Evolutionary conservation across 2,888 invertebrate genomes (phyloP), one percentile per base, ranked within the genome.

Genomic region (Drosophila nigricruria): DNA sequence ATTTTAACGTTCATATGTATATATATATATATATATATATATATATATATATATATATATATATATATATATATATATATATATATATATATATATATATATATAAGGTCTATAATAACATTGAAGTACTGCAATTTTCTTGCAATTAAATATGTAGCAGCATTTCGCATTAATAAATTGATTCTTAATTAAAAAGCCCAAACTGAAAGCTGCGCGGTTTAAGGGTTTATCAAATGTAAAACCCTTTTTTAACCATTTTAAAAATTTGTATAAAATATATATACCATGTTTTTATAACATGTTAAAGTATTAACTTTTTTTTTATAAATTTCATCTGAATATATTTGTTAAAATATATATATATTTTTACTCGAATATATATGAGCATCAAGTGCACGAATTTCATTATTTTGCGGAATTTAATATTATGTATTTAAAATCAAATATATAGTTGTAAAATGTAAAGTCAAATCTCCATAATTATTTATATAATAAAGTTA

Each of bases 101-200:
- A 54, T 25, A 47, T 23, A 9, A 16, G 16, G 9, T 16, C 34
- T 36, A 23, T 32, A 25, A 6, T 58, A 73, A 23, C 49, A 69
- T 81, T 86, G 70, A 49, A 43, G 58, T 58, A 58, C 30, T 36
- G 20, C 40, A 36, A 64, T 85, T 64, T 74, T 66, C 73, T 74
- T 79, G 79, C 74, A 85, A 82, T 88, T 85, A 85, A 77, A 79
- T 79, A 85, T 85, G 42, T 32, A 73, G 27, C 18, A 59, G 34
- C 47, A 30, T 67, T 68, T 47, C 50, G 70, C 63, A 84, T 87
- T 74, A 63, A 76, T 69, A 76, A 82, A 83, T 88, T 77, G 86
- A 86, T 86, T 65, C 70, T 72, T 73, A 80, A 84, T 85, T 85
- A 80, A 82, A 85, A 66, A 49, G 5, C 9, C 68, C 43, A 30